Percentiles rank a stretch among this genome's conserved stretches.
phyloP scores from a whole-genome alignment of 2,888 invertebrate genomes.

The Argynnis bischoffii region DNA sequence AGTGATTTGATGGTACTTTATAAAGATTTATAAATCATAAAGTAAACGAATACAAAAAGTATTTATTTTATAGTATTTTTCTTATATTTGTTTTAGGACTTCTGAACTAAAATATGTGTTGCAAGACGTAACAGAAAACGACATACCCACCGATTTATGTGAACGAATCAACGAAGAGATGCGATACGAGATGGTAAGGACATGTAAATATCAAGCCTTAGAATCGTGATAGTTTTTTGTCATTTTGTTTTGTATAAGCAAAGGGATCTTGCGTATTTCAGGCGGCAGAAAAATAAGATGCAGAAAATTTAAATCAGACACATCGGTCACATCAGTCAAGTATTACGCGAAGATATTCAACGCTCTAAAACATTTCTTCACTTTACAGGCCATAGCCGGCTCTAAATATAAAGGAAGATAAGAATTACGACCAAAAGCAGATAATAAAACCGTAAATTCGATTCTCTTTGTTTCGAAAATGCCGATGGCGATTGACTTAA shows the following conservation, averaged over 20 bases:
- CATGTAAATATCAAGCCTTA: conserved; percentile 76
- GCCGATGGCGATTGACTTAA: conserved; percentile 48
- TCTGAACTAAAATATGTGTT: conserved; percentile 92
- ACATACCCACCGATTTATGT: conserved; percentile 95
- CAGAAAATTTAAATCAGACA: conserved; percentile 75
- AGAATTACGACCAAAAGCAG: conserved; percentile 27
- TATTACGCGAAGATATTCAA: conserved; percentile 76
- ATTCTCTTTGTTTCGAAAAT: conserved; percentile 32
- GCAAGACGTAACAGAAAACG: conserved; percentile 93
- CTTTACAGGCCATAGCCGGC: conserved; percentile 75
- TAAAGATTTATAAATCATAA: no score
- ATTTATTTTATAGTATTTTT: background rate
- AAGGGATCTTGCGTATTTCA: conserved; percentile 53
- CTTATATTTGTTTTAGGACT: conserved; percentile 79
- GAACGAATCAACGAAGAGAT: conserved; percentile 96
- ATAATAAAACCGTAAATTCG: conserved; percentile 24
- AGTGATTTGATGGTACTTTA: no score
- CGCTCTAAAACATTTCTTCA: conserved; percentile 80
- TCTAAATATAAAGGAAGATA: conserved; percentile 77
- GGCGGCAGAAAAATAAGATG: conserved; percentile 79
- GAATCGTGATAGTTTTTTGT: conserved; percentile 34
- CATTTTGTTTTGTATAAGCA: conserved; percentile 50
- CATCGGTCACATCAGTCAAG: conserved; percentile 71
- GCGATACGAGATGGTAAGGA: conserved; percentile 92
- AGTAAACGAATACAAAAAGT: no score